A percentile compares a stretch with the other conserved stretches of the same genome.
Conservation (phyloP, 2,113 vertebrate species). For the Orcinus orca region DNA sequence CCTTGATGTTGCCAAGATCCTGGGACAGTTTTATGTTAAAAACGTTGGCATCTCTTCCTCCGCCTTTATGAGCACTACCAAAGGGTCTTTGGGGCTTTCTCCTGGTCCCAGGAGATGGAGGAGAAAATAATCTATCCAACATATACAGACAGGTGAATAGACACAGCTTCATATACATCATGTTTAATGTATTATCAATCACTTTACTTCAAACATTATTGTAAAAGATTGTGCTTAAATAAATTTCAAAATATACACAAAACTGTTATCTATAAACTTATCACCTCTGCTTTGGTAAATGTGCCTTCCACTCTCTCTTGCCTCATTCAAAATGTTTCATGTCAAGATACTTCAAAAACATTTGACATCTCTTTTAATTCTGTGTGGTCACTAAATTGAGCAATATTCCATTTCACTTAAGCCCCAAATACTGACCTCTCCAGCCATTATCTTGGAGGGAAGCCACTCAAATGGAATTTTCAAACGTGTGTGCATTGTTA, state of each 20-base stretch:
- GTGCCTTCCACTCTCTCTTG: not conserved
- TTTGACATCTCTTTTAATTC: conserved; percentile 44
- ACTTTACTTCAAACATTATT: not conserved
- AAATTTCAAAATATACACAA: not conserved
- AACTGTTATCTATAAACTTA: not conserved
- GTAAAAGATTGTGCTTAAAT: not conserved
- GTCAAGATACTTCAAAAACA: conserved; percentile 8
- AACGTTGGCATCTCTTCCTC: not conserved
- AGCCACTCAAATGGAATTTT: conserved; percentile 12
- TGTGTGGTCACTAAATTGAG: not conserved
- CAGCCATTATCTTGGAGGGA: not conserved
- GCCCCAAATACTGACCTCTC: not conserved
- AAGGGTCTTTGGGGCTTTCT: not conserved
- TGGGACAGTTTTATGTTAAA: not conserved
- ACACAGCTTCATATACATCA: not conserved
- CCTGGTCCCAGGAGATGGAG: not conserved
- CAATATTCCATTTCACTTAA: not conserved
- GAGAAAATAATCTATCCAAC: not conserved
- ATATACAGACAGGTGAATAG: not conserved
- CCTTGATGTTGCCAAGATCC: not conserved
- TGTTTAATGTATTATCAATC: not conserved
- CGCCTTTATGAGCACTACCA: not conserved
- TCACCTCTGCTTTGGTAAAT: not conserved
- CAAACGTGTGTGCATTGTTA: not conserved
- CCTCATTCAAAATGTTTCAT: conserved; percentile 9